phyloP scores from a whole-genome alignment of 2,888 invertebrate species.

The Drosophila emarginata region DNA sequence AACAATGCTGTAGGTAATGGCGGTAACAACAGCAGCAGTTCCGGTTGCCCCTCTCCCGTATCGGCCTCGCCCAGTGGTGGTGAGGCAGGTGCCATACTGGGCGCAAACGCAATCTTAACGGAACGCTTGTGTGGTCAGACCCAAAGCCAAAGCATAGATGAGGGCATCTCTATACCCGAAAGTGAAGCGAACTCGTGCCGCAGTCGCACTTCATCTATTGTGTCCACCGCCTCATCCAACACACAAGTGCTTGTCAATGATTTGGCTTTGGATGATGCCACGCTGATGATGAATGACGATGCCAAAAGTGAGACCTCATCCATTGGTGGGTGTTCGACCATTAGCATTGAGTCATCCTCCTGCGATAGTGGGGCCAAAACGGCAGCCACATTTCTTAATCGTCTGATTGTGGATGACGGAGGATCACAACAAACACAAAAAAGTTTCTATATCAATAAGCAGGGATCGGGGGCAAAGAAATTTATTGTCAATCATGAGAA shows the following conservation, averaged over 20 bases:
- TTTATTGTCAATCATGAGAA: constrained; percentile 75
- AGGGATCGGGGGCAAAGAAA: constrained; percentile 76
- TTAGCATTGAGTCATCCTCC: constrained; percentile 77
- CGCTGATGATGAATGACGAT: constrained; percentile 77
- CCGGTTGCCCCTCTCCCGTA: constrained; percentile 80
- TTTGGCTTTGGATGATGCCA: constrained; percentile 74
- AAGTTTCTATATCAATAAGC: constrained; percentile 76
- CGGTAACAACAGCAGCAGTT: constrained; percentile 68
- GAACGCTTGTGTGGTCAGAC: constrained; percentile 68
- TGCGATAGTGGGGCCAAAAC: constrained; percentile 70
- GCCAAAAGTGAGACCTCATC: constrained; percentile 80
- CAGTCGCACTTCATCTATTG: constrained; percentile 60
- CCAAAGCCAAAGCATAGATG: constrained; percentile 77
- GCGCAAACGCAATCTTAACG: constrained; percentile 41
- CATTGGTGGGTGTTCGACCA: constrained; percentile 77
- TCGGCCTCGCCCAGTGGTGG: constrained; percentile 77
- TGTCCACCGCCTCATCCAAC: constrained; percentile 62
- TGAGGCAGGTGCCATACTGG: constrained; percentile 30
- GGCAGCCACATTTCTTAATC: constrained; percentile 69
- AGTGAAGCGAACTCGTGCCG: constrained; percentile 62
- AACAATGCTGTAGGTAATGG: constrained; percentile 65
- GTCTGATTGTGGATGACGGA: constrained; percentile 64
- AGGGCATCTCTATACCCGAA: constrained; percentile 76
- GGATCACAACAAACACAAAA: constrained; percentile 63
- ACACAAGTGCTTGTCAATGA: constrained; percentile 69